Conservation (phyloP, 2,888 invertebrate genomes). For the Clepsis dumicolana region DNA sequence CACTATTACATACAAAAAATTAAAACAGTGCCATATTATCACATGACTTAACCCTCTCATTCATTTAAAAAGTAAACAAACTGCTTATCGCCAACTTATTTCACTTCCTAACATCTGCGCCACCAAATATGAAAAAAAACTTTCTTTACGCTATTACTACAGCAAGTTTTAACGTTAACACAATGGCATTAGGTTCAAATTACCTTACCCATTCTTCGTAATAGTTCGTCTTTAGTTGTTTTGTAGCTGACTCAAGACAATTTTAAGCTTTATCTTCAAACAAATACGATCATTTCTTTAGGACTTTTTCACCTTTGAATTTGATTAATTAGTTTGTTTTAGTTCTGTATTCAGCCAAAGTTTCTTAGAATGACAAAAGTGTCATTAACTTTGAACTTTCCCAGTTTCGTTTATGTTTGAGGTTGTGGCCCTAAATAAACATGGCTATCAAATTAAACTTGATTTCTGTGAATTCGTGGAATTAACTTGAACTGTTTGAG, state of each 20-base stretch:
- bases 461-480: neutral
- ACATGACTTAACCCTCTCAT: neutral
- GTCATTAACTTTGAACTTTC: conserved; percentile 10
- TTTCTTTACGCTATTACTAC: neutral
- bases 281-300: neutral
- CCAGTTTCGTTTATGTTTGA: neutral
- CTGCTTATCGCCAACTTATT: neutral
- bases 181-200: neutral
- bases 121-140: neutral
- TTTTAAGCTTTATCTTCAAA: neutral
- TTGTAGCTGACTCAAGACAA: neutral
- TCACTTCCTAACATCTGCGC: neutral
- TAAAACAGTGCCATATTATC: neutral
- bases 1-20: neutral
- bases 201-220: neutral
- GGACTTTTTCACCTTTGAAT: neutral
- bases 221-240: neutral
- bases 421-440: neutral
- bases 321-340: neutral
- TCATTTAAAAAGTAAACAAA: neutral
- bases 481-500: neutral
- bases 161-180: neutral
- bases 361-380: neutral
- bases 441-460: conserved; percentile 1
- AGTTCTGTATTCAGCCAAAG: neutral